A percentile compares a stretch with the other conserved stretches of the same genome.
These are phyloP conservation scores for Trissolcus japonicus DNA, from an alignment of 2,888 invertebrate species.

Conservation along the genomic window DNA sequence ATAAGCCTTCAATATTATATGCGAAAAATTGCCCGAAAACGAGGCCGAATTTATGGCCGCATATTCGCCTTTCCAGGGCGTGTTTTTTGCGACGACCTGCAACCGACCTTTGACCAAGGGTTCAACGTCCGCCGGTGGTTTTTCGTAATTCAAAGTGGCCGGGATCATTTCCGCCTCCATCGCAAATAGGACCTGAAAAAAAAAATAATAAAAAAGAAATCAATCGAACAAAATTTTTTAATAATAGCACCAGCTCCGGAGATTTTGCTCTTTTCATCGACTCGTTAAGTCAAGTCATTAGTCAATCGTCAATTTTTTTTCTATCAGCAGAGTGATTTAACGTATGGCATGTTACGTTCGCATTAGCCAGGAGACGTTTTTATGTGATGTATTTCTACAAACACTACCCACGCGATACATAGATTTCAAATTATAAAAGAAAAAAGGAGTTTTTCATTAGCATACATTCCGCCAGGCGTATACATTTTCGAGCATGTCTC, in stretches of 20 bases:
- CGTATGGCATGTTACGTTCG: slow-evolving; percentile 1
- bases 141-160: slow-evolving; percentile 78
- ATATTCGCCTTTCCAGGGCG: slow-evolving; percentile 53
- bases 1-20: slow-evolving; percentile 51
- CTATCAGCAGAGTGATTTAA: slow-evolving; percentile 5
- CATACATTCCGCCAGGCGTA: slow-evolving; percentile 26
- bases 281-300: slow-evolving; percentile 5
- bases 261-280: neutral
- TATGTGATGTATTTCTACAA: slow-evolving; percentile 17
- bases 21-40: slow-evolving; percentile 34
- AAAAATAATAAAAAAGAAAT: neutral
- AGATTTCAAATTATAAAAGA: slow-evolving; percentile 12
- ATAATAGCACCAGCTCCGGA: neutral
- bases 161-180: slow-evolving; percentile 75
- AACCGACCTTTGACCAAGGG: slow-evolving; percentile 53
- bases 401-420: slow-evolving; percentile 13
- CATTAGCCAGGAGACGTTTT: slow-evolving; percentile 21
- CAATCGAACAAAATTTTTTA: neutral
- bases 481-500: slow-evolving; percentile 4
- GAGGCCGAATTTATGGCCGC: slow-evolving; percentile 45
- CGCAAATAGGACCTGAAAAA: slow-evolving; percentile 52
- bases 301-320: slow-evolving; percentile 13
- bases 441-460: slow-evolving; percentile 26
- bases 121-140: slow-evolving; percentile 66
- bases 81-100: slow-evolving; percentile 45